phyloP scores from a whole-genome alignment of 2,797 vertebrate species.

The Sebastes variabilis region DNA sequence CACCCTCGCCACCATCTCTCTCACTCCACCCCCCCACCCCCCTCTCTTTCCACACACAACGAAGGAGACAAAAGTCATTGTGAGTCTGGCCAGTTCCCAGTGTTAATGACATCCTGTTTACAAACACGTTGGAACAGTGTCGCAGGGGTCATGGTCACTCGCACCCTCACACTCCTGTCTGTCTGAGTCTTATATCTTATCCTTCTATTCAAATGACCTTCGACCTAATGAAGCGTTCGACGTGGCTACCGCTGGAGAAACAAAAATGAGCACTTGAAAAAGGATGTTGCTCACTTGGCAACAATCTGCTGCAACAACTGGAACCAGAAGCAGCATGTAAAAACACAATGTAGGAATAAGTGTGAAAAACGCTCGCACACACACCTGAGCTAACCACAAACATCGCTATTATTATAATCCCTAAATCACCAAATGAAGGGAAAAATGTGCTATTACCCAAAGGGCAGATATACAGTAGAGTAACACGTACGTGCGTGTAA shows the following conservation, averaged over 20 bases:
- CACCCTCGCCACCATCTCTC: not conserved
- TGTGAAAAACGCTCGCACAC: not conserved
- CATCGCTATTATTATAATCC: constrained; percentile 62
- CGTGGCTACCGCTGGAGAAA: constrained; percentile 2
- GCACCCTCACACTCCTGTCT: constrained; percentile 71
- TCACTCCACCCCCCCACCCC: not conserved
- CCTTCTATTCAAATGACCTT: constrained; percentile 77
- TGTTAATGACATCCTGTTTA: constrained; percentile 99
- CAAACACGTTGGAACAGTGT: constrained; percentile 90
- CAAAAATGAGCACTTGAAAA: not conserved
- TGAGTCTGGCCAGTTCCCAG: constrained; percentile 87
- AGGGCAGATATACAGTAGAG: constrained; percentile 67
- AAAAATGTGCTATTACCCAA: constrained; percentile 56
- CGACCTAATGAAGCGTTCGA: constrained; percentile 56
- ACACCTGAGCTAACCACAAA: constrained; percentile 16
- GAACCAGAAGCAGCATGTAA: not conserved
- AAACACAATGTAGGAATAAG: constrained; percentile 25
- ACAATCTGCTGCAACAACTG: not conserved
- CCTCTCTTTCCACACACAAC: constrained; percentile 5
- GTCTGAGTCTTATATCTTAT: constrained; percentile 68
- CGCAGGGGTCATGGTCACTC: constrained; percentile 90
- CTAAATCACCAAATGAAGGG: constrained; percentile 51
- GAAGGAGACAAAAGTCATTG: constrained; percentile 74
- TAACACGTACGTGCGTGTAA: constrained; percentile 50
- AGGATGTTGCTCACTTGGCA: constrained; percentile 20